Base-by-base conservation (phyloP, 2,888 invertebrate genomes). In the Seladonia tumulorum region DNA sequence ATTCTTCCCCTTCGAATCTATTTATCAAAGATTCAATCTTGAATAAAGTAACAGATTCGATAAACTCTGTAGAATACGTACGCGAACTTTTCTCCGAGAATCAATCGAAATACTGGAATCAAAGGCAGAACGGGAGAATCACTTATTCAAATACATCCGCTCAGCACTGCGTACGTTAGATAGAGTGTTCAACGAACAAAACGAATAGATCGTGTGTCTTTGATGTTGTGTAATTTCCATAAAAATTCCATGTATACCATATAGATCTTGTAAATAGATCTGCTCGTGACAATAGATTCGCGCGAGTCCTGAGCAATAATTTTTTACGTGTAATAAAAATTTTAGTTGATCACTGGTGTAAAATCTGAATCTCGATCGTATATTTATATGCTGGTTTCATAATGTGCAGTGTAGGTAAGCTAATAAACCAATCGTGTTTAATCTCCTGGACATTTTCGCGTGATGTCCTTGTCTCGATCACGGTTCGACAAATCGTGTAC, bases 361-460 rank as follows among this genome's bases (percentile, higher is more conserved):
- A 76, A 79, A 82, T 80, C 53, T 72, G 42, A 63, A 71, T 72
- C 18, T 74, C 14, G 47, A 18, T 70, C 60, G 60, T 72, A 76
- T 70, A 73, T 68, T 68, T 78, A 80, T 68, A 49, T 45, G 35
- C 22, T 66, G 76, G 45, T 47, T 79, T 63, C 42, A 25, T 75
- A 47, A 42, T 82, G 39, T 45, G 81, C 70, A 68, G 45, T 22
- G 60, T 68, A 22, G 29, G 0, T 68, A 66, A 45, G 49, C n/a
- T 73, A 79, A 82, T 25, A 29, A 76, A 66, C 63, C 25, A 76
- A 81, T 75, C 25, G 79, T 73, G 45, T 71, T 79, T n/a, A 57
- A 85, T 81, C 72, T 76, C 78, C 82, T 79, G 81, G 76, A 78
- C 57, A 49, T 72, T 76, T 57, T 1, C 73, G 74, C 84, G 82